A percentile compares a stretch with the other conserved stretches of the same genome.
These are phyloP conservation scores for Quadriops clusia DNA, from an alignment of 2,888 invertebrate genomes.

Conservation along the genomic window DNA sequence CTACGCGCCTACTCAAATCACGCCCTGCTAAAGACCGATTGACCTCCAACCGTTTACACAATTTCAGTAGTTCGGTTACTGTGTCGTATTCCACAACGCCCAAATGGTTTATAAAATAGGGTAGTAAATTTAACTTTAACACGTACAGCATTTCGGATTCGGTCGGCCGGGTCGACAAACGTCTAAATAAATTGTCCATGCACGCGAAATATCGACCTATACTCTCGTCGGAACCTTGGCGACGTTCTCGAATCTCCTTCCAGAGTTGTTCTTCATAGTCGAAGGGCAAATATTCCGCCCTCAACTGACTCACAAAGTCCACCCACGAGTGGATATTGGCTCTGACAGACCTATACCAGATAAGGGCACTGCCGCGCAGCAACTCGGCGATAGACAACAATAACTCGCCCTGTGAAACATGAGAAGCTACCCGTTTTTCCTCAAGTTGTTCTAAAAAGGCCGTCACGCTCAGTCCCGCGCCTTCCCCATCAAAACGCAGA, in stretches of 20 bases:
- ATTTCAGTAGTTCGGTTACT: too few relatives aligned
- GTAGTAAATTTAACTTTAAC: too few relatives aligned
- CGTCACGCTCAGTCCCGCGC: background rate
- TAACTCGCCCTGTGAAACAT: background rate
- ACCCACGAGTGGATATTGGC: background rate
- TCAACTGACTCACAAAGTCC: background rate
- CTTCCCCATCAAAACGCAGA: background rate
- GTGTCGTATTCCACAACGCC: too few relatives aligned
- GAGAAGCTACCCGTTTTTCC: background rate
- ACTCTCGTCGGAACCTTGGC: slow-evolving; percentile 2
- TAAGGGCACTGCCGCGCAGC: background rate
- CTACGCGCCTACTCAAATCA: too few relatives aligned
- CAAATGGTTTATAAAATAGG: too few relatives aligned
- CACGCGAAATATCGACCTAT: too few relatives aligned
- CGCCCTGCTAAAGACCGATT: too few relatives aligned
- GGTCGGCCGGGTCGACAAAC: background rate
- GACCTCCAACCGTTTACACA: too few relatives aligned
- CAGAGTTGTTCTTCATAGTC: slow-evolving; percentile 1
- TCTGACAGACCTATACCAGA: slow-evolving; percentile 1
- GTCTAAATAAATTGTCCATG: background rate
- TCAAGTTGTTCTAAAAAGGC: slow-evolving; percentile 4
- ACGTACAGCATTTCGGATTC: too few relatives aligned
- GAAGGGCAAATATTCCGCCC: slow-evolving; percentile 3
- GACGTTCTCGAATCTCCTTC: slow-evolving; percentile 4
- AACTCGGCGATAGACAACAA: slow-evolving; percentile 1